Base-by-base conservation (phyloP, 2,113 vertebrate species). In the Emydocephalus ijimae region DNA sequence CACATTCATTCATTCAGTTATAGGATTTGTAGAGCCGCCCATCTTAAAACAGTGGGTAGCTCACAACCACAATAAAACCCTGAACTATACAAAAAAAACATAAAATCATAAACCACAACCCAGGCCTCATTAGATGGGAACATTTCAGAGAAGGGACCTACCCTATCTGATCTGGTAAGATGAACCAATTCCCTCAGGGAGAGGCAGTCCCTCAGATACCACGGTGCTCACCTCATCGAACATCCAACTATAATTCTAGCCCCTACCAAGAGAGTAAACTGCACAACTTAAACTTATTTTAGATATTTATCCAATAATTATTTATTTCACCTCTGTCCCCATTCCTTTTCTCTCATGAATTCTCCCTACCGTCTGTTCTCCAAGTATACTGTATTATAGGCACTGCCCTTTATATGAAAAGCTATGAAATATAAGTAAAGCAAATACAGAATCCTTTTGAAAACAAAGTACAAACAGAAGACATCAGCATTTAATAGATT, bases 401-500 rank as follows among this genome's bases (percentile, higher is more conserved):
- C 57, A 50, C 74, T 34, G 20, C 45, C 23, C 55, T 50, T 61
- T 61, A 90, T 59, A 61, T 10, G 20, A 85, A 86, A 86, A 90
- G 56, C 39, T 12, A 14, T 50, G 21, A 89, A 64, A 92, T 7
- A 11, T 59, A 85, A 29, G 29, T 34, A 92, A 48, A 59, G 88
- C 74, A 92, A 92, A 92, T 43, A 61, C 12, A 92, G 43, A 59
- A 89, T 61, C 54, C 43, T 18, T 18, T 61, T 90, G 52, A 89
- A 92, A 86, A 21, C 52, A 61, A 59, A 89, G 88, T 86, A 45
- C 88, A 90, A 92, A 90, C 69, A 85, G 39, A 61, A 92, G 43
- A 61, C 69, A 85, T 85, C 88, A 92, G 55, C 43, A 21, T 85
- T 92, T 92, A 86, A 86, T 45, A 86, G 89, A 90, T 48, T 86